Evolutionary conservation across 2,797 vertebrate species (phyloP), one percentile per base, ranked within the genome.

Genomic region (Trachops cirrhosus): DNA sequence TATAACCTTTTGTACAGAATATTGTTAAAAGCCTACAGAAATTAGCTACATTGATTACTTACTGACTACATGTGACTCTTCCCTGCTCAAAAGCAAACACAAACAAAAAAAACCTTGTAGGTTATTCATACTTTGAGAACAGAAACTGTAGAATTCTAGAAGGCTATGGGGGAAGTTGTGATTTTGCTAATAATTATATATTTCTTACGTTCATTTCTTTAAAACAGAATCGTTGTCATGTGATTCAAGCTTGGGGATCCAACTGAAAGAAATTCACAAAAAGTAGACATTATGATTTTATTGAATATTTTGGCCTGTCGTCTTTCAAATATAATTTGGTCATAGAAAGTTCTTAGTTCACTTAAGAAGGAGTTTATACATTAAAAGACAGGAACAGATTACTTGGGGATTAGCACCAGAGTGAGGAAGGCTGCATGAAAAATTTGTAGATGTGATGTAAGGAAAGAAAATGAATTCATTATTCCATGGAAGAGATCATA

Each of bases 251-350:
- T 83, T 78, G 29, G 19, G 7, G 79, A 82, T 29, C 41, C 70
- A 95, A 52, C 6, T 39, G 67, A 88, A 79, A 85, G 70, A 93
- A 91, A 85, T 93, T 80, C 24, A 80, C 41, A 15, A 37, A 19
- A 9, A 83, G 29, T 24, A 39, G 37, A 77, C 68, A 46, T 29
- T 70, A 46, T 54, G 71, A 68, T 78, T 91, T 84, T 73, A 50
- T 79, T 77, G 64, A 83, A 86, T 52, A 44, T 88, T 91, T 89
- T 93, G 32, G 26, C 62, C 11, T 50, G 16, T 91, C 34, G 32
- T 89, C 46, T 96, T 88, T 74, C 18, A 88, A 68, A 48, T 80
- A 37, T 85, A 79, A 75, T 91, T 59, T 91, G 84, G 21, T 68
- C 57, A 74, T 59, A 85, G 84, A 91, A 84, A 59, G 52, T 80